Base-by-base conservation (phyloP, 1,140 invertebrate species). In the Drosophila mauritiana region DNA sequence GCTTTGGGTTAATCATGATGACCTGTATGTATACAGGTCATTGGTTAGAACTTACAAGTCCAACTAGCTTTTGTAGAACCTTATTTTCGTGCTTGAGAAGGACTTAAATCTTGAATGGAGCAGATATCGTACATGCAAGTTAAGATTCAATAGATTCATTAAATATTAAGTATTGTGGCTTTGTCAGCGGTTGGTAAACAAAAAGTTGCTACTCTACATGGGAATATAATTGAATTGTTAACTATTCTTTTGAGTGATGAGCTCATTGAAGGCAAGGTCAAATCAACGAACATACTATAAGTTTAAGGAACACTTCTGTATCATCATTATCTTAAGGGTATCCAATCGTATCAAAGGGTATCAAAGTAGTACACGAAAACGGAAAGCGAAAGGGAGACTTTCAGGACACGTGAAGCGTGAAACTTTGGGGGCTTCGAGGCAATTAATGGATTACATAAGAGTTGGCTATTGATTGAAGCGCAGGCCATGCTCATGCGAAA, bases 51-150 rank as follows among this genome's bases (percentile, higher is more conserved):
- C 72, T 73, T 57, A 74, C 70, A 15, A 56, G 48, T 25, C 22
- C 43, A 42, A 39, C 45, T 77, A 83, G 59, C 73, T 84, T 55
- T 83, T 80, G 73, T 74, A 89, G 73, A 89, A 89, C 48, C 54
- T 64, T 11, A 89, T 70, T 80, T 84, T 89, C 49, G 73, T 78
- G 69, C 80, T 80, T 12, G 84, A 78, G 56, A 89, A 89, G 4
- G 73, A 89, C 43, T 84, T 78, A 53, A 73, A 80, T 54, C 80
- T 89, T 53, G 27, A 42, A 49, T 36, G 37, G 12, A 53, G 65
- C 20, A 57, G 3, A 5, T 43, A 34, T 34, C 13, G 11, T 1
- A 22, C 10, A 25, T n/a, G 10, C 12, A 11, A 11, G 15, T 17
- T 46, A 3, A 25, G 3, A 13, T 22, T 22, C 20, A 22, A 0